Evolutionary conservation across 1,140 invertebrate species (phyloP).

Genomic region (Calycopis cecrops): DNA sequence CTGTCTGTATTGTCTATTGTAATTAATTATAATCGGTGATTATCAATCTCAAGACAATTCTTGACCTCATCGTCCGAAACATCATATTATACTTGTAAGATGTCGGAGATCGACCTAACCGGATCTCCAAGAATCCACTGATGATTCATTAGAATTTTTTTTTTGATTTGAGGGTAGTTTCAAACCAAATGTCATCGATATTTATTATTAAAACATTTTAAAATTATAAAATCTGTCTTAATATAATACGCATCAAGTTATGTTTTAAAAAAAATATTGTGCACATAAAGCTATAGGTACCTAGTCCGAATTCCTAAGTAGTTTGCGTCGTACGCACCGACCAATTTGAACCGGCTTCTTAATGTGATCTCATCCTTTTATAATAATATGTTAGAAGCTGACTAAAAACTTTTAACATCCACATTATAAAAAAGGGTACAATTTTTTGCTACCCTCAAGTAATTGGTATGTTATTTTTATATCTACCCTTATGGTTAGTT

Average conservation of each 20-base stretch:
- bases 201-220: not conserved
- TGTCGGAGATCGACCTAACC: not conserved
- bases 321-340: too few relatives aligned
- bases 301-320: too few relatives aligned
- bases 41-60: too few relatives aligned
- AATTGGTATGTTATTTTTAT: too few relatives aligned
- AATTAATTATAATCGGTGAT: not conserved
- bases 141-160: constrained; percentile 4
- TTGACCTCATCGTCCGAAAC: constrained; percentile 4
- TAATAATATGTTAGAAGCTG: too few relatives aligned
- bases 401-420: too few relatives aligned
- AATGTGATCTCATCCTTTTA: constrained; percentile 5
- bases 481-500: too few relatives aligned
- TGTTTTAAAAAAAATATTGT: too few relatives aligned
- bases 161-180: constrained; percentile 1
- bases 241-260: too few relatives aligned
- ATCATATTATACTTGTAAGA: constrained; percentile 1
- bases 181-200: not conserved
- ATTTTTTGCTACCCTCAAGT: not conserved
- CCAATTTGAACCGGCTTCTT: constrained; percentile 2
- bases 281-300: too few relatives aligned
- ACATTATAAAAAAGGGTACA: too few relatives aligned
- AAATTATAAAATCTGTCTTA: too few relatives aligned
- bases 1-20: not conserved
- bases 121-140: not conserved